phyloP scores from a whole-genome alignment of 2,797 vertebrate genomes.

The Helostoma temminkii region DNA sequence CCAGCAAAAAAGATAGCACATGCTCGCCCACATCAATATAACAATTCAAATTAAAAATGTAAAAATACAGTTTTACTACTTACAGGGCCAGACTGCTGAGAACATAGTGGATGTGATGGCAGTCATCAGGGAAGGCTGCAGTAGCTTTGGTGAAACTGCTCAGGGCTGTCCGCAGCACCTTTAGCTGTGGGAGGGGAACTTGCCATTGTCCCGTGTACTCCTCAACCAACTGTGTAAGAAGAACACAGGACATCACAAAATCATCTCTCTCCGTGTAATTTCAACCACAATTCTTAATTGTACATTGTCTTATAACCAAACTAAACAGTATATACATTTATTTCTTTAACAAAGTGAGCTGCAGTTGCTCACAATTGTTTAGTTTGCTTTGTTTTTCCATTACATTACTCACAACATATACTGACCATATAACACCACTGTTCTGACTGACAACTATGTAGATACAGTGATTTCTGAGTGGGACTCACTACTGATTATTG shows the following conservation, averaged over 20 bases:
- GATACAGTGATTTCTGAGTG: not conserved
- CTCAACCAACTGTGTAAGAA: slow-evolving; percentile 89
- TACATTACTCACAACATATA: no score
- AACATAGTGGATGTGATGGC: slow-evolving; percentile 95
- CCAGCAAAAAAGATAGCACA: no score
- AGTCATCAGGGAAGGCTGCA: slow-evolving; percentile 92
- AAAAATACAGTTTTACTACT: slow-evolving; percentile 73
- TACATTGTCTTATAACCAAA: not conserved
- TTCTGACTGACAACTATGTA: not conserved
- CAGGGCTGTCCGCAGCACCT: slow-evolving; percentile 93
- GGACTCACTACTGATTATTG: not conserved
- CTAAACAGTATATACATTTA: not conserved
- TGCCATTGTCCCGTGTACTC: slow-evolving; percentile 97
- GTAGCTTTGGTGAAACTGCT: slow-evolving; percentile 94
- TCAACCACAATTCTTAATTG: not conserved
- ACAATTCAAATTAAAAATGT: no score
- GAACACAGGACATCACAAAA: not conserved
- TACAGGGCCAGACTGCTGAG: slow-evolving; percentile 97
- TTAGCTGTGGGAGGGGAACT: slow-evolving; percentile 96
- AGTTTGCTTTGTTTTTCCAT: no score
- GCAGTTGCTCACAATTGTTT: no score
- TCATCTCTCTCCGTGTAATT: not conserved
- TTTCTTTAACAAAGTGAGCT: no score
- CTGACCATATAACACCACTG: no score
- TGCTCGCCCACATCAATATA: no score